Base-by-base conservation (phyloP, 2,797 vertebrate genomes). In the Martes flavigula region DNA sequence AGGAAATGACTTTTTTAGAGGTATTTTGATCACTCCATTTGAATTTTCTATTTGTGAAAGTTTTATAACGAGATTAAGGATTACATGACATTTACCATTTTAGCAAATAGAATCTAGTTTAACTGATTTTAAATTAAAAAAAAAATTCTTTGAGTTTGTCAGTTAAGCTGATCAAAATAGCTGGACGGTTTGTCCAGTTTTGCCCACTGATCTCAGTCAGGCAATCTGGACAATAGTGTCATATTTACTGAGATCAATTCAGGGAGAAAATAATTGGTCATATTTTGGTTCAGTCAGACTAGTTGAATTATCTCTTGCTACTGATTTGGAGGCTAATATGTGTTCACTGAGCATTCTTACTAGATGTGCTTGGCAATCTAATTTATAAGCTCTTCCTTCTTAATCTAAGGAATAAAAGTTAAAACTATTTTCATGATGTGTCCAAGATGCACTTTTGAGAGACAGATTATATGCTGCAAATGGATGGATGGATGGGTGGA, bases 261-360 rank as follows among this genome's bases (percentile, higher is more conserved):
- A 82, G 62, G 27, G 43, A 77, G 13, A 88, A 94, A 51, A 51
- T 79, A 87, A 32, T 15, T 79, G 46, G 18, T 66, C 18, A 73
- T 56, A 38, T 81, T 81, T 87, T 27, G 54, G 40, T 90, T 96
- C 66, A 62, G 66, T 93, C 38, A 66, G 25, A 58, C n/a, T 75
- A 32, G n/a, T 85, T 75, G 77, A 89, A 78, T 94, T 92, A 60
- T 93, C 62, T 92, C 62, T 94, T 97, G 40, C 35, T 96, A 23
- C 51, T 93, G 82, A 95, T 68, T n/a, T 40, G 12, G 62, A 97
- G 23, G 35, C 84, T 75, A 46, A 51, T 87, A 12, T 60, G 25
- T 38, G 10, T 64, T 66, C 64, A 32, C 27, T 56, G 75, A 91
- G n/a, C 68, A 77, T 84, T 94, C 56, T 78, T 58, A 43, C 38